Evolutionary conservation across 2,797 vertebrate species (phyloP), one percentile per base, ranked within the genome.

Genomic region (Lepilemur septentrionalis): DNA sequence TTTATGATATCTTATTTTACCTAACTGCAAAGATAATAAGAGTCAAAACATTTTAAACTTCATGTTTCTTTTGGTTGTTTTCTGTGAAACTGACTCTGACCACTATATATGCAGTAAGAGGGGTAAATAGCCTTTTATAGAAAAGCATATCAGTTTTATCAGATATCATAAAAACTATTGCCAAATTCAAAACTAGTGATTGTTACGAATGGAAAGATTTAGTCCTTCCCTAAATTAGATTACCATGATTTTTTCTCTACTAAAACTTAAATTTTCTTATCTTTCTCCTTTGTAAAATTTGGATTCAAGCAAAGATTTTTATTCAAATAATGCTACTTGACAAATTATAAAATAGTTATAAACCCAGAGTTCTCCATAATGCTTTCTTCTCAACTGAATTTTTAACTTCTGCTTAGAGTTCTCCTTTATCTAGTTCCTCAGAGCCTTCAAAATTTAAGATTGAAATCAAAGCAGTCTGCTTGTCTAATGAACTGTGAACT

Each of bases 51-150:
- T 97, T 97, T 97, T 97, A 94, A 94, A 97, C 96, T 98, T 97
- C 94, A 82, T 65, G 46, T 97, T 97, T 97, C 72, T 95, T 94
- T 98, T 97, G 95, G 96, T 97, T 96, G 96, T 98, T 93, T 97
- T 92, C 97, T 97, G 46, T 97, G 98, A 98, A 98, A 97, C 98
- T 98, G 98, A 98, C 98, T 98, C 98, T 98, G 97, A 98, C 97
- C 98, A 97, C 98, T 97, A 91, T 93, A 97, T 91, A 96, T 98
- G 98, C 98, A 98, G 98, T 97, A 97, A 89, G 28, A 79, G 12
- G 76, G 17, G 32, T 91, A 81, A 89, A 91, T 82, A 75, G 90
- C 13, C 41, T 96, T 84, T 91, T 86, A 65, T 91, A 57, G 38
- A 89, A 89, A 95, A 76, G 79, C 10, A 12, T 70, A 86, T 14